phyloP scores from a whole-genome alignment of 2,797 vertebrate genomes.

The Enteromius treurensis region DNA sequence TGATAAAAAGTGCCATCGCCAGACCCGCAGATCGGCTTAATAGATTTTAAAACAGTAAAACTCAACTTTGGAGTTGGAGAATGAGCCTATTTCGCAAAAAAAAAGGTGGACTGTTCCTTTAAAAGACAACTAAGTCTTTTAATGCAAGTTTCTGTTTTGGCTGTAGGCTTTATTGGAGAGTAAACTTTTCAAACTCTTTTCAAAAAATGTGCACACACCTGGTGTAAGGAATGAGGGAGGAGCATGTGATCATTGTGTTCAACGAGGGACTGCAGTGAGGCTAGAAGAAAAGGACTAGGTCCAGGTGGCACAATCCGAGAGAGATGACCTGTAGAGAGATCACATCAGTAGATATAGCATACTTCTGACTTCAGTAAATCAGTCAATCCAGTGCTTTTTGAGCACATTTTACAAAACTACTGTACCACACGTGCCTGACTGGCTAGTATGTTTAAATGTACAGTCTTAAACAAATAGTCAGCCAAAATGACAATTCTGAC shows the following conservation, averaged over 20 bases:
- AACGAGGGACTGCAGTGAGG: slow-evolving; percentile 72
- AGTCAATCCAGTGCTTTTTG: background rate
- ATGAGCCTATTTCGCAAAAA: no score
- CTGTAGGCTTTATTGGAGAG: background rate
- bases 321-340: slow-evolving; percentile 62
- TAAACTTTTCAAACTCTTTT: background rate
- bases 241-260: slow-evolving; percentile 77
- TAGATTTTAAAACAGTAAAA: no score
- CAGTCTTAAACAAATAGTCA: background rate
- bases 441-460: background rate
- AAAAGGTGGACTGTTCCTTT: no score
- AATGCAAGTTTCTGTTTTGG: background rate
- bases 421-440: background rate
- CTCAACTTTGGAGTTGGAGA: no score
- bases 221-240: slow-evolving; percentile 78
- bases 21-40: no score
- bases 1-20: no score
- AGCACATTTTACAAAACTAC: background rate
- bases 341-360: background rate
- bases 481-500: background rate
- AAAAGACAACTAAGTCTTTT: background rate
- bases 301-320: slow-evolving; percentile 54
- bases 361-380: background rate
- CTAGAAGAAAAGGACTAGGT: slow-evolving; percentile 72
- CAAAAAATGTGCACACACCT: slow-evolving; percentile 69